A percentile compares a stretch with the other conserved stretches of the same genome.
phyloP scores from a whole-genome alignment of 2,113 vertebrate species.

The Solenodon paradoxus region DNA sequence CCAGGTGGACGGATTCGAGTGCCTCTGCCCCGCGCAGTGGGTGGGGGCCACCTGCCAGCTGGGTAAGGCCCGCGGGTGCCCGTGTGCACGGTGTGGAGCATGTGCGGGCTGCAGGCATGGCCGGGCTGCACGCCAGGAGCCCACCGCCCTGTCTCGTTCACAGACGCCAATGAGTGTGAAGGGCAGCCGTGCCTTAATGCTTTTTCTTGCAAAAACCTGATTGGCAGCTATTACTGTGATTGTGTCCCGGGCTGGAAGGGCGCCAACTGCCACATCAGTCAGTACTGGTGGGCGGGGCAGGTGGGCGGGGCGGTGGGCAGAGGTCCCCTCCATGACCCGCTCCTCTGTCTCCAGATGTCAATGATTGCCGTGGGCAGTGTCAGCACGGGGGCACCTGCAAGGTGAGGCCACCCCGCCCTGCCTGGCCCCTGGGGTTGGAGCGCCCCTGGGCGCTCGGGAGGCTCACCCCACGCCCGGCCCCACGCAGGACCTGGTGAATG shows the following conservation, averaged over 20 bases:
- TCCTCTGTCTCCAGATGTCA: constrained; percentile 82
- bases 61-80: constrained; percentile 80
- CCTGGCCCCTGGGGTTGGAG: rapidly evolving
- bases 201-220: constrained; percentile 99
- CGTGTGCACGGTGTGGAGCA: not conserved
- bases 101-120: constrained; percentile 55
- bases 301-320: not conserved
- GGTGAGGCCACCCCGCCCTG: constrained; percentile 79
- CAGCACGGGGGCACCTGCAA: constrained; percentile 93
- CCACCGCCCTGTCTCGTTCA: constrained; percentile 85
- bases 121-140: constrained; percentile 67
- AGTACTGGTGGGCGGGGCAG: constrained; percentile 85
- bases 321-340: not conserved
- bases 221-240: constrained; percentile 99
- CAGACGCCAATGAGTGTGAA: constrained; percentile 98
- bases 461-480: rapidly evolving
- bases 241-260: constrained; percentile 97
- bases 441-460: rapidly evolving
- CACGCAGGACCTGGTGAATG: constrained; percentile 83
- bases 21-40: constrained; percentile 94
- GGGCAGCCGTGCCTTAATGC: constrained; percentile 95
- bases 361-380: constrained; percentile 93
- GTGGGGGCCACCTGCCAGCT: constrained; percentile 94
- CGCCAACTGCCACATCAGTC: constrained; percentile 96
- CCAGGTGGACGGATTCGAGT: constrained; percentile 91